Percentiles rank a stretch among this genome's conserved stretches.
phyloP scores from a whole-genome alignment of 2,888 invertebrate species.

The Macaria notata region DNA sequence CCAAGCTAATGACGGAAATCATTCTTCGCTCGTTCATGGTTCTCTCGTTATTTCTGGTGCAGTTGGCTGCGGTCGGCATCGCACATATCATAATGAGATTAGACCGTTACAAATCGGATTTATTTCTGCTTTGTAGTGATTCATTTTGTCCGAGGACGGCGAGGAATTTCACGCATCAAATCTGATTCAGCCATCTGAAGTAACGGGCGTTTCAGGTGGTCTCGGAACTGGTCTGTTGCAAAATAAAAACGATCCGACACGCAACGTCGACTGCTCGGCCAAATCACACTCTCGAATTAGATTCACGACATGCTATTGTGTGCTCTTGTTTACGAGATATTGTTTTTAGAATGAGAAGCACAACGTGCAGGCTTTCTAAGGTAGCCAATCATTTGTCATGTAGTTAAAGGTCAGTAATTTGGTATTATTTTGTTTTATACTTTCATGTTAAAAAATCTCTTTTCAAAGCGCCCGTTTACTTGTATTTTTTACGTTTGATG shows the following conservation, averaged over 20 bases:
- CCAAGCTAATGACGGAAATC: constrained; percentile 5
- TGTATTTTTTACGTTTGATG: no score
- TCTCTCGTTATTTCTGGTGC: constrained; percentile 4
- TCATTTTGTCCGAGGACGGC: constrained; percentile 9
- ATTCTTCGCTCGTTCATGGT: constrained; percentile 1
- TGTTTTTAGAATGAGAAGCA: neutral
- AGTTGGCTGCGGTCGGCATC: constrained; percentile 4
- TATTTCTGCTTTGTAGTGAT: constrained; percentile 8
- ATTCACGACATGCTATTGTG: constrained; percentile 3
- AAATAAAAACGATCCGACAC: constrained; percentile 6
- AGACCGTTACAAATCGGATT: constrained; percentile 19
- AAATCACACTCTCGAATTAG: constrained; percentile 6
- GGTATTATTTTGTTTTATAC: no score
- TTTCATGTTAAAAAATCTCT: no score
- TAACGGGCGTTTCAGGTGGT: constrained; percentile 5
- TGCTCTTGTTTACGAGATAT: neutral
- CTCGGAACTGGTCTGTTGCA: neutral
- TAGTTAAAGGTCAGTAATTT: no score
- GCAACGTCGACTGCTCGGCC: neutral
- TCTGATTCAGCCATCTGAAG: constrained; percentile 1
- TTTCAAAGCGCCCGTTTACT: no score
- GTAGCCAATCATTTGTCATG: no score
- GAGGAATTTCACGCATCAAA: constrained; percentile 14
- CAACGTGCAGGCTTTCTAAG: no score
- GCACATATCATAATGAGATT: constrained; percentile 18